Conservation (phyloP, 2,113 vertebrate species). For the Pelmatolapia mariae region DNA sequence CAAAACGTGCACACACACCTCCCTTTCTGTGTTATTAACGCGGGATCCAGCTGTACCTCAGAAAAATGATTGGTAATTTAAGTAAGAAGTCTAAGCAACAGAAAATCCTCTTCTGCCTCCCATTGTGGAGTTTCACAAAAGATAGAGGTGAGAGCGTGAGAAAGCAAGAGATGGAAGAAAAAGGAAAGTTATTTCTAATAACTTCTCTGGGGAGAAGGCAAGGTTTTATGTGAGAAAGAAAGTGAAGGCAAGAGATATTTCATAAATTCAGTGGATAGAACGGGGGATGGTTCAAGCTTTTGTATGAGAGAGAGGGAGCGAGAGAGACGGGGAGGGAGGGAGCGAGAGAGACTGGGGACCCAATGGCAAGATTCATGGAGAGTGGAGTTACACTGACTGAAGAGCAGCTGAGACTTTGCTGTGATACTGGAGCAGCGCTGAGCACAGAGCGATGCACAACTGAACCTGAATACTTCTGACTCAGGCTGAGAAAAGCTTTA, state of each 20-base stretch:
- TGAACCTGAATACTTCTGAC: neutral
- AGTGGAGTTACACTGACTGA: constrained; percentile 30
- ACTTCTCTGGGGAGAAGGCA: neutral
- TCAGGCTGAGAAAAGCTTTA: neutral
- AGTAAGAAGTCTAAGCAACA: neutral
- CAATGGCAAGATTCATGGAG: constrained; percentile 21
- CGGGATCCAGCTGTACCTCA: neutral
- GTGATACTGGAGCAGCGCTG: neutral
- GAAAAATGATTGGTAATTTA: neutral
- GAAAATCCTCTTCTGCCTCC: neutral
- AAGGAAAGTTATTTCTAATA: neutral
- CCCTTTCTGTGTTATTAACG: neutral
- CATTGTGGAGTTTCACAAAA: neutral
- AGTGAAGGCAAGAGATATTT: neutral
- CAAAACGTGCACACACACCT: neutral
- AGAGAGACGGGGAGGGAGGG: neutral
- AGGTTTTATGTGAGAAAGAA: neutral
- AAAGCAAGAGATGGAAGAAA: neutral
- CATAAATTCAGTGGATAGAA: neutral
- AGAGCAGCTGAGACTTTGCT: constrained; percentile 3
- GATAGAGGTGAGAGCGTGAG: neutral
- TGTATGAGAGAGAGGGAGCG: neutral
- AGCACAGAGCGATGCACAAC: neutral
- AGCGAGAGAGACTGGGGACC: neutral
- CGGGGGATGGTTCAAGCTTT: constrained; percentile 7